Base-by-base conservation (phyloP, 2,113 vertebrate genomes). In the Antigone vipio region DNA sequence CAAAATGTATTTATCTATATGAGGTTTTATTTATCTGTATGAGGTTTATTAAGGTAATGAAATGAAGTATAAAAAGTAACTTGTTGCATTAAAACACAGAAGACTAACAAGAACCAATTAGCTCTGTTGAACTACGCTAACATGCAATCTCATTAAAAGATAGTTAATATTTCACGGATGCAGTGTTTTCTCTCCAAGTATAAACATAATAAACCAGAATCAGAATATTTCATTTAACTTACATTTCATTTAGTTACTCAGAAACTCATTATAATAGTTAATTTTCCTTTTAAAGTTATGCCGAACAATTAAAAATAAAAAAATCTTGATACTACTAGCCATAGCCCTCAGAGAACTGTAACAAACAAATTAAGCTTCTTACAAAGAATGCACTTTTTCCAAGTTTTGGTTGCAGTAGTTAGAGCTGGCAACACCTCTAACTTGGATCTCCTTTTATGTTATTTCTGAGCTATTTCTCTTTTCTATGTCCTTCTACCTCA, bases 1-100 rank as follows among this genome's bases (percentile, higher is more conserved):
- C 95, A 98, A 97, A 97, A 93, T 80, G 88, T 98, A 97, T 97
- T 96, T 97, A 95, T 55, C 66, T 38, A 19, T 45, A 67, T 35
- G 23, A 88, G 16, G 55, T 73, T 94, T 97, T 98, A 97, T 97
- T 96, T 97, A 95, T 55, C 66, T 38, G 19, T 45, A 67, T 35
- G 23, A 88, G 16, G 55, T 73, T 94, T 96, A 91, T 58, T 86
- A 92, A 75, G 40, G 34, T 73, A 85, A 74, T 58, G 63, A 88
- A 88, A 78, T 68, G 3, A 94, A 89, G 22, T 27, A 75, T n/a
- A 64, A 92, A 77, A 78, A 71, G 34, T 49, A 58, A 74, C 58
- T 72, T 66, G 32, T 8, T 88, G 88, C 60, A 83, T 4, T 66
- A 45, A 71, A 87, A 94, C 59, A 50, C 50, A 83, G 38, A 87